Evolutionary conservation across 2,797 vertebrate genomes (phyloP), one percentile per base, ranked within the genome.

Genomic region (Pangasius macronema): DNA sequence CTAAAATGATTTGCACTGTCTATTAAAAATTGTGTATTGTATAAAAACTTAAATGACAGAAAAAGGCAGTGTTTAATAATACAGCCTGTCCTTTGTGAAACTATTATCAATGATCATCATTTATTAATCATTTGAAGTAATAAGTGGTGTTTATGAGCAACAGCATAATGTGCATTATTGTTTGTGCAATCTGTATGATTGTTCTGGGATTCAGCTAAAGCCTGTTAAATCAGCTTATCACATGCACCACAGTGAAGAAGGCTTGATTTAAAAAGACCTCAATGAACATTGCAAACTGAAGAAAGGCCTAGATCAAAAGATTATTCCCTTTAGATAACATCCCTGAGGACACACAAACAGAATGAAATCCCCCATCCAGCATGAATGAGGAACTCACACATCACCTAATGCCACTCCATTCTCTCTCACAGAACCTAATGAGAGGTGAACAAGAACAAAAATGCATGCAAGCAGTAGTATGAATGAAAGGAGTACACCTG

Each of bases 151-250:
- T 94, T 92, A 87, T 91, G 93, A 92, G 77, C 59, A 73, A n/a
- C 90, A 91, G 91, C 91, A 93, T 93, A 95, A 94, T 94, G 93
- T 94, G 94, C 95, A 94, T 94, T 94, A 93, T 94, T 95, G 88
- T 89, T 94, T 94, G 93, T 92, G 90, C 95, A 95, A 95, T 96
- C 94, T 95, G 92, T 93, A 90, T 94, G 94, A 95, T 95, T 92
- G 93, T 91, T 93, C 93, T 93, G 92, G 93, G 94, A 92, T 90
- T 93, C 94, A 92, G 93, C 92, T 95, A 95, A 96, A 93, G 93
- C 92, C 91, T 92, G 94, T 93, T 94, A 95, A 95, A 96, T 95
- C 94, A 96, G 94, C 93, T 95, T 95, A 96, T 93, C 95, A 95
- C 93, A 95, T 95, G 95, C 95, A 93, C 94, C 94, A 90, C 93